phyloP scores from a whole-genome alignment of 2,797 vertebrate species.

The Ptychobarbus kaznakovi region DNA sequence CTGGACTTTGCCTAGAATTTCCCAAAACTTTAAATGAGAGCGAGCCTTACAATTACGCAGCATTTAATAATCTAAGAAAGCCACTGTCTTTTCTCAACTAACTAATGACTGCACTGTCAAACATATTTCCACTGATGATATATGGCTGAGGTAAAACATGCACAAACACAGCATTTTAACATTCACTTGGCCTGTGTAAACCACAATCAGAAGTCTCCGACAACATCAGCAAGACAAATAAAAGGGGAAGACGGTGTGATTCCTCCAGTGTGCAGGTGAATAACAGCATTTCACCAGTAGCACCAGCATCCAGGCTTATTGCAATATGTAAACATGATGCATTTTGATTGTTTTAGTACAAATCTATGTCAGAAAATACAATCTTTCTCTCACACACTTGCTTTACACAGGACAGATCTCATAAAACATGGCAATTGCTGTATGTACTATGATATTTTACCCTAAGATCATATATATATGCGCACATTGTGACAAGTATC shows the following conservation, averaged over 20 bases:
- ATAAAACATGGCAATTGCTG: neutral
- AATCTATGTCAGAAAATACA: constrained; percentile 62
- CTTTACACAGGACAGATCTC: constrained; percentile 7
- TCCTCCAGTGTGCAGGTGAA: constrained; percentile 2
- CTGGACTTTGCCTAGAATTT: constrained; percentile 36
- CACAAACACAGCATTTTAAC: constrained; percentile 16
- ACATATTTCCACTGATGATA: constrained; percentile 5
- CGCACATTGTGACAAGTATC: too few species aligned
- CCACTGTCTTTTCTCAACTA: neutral
- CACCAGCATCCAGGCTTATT: constrained; percentile 40
- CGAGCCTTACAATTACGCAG: constrained; percentile 24
- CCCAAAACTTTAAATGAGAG: constrained; percentile 51
- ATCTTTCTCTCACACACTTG: constrained; percentile 14
- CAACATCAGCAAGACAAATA: neutral
- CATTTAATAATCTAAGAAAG: constrained; percentile 9
- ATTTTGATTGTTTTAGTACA: constrained; percentile 71
- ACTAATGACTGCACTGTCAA: constrained; percentile 14
- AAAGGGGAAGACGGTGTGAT: neutral
- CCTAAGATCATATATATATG: too few species aligned
- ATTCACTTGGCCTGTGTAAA: constrained; percentile 32
- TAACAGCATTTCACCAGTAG: neutral
- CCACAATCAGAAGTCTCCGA: neutral
- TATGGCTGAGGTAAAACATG: neutral
- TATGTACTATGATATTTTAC: neutral
- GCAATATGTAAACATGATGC: constrained; percentile 49